Evolutionary conservation across 2,113 vertebrate genomes (phyloP).

Genomic region (Catharus fuscescens): DNA sequence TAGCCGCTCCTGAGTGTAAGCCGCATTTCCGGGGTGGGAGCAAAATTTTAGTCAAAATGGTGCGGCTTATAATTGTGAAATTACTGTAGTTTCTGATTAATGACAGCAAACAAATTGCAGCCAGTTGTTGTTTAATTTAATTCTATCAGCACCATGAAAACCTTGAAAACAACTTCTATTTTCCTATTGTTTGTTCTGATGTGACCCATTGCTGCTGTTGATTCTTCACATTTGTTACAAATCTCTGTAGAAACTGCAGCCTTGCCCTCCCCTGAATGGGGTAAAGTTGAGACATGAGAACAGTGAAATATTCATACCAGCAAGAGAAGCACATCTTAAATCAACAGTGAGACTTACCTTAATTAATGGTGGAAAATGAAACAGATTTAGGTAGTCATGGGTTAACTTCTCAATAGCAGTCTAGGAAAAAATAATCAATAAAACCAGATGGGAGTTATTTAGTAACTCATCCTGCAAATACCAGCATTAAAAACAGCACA

Average conservation of each 20-base stretch:
- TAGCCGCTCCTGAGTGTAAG: too few species aligned
- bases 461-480: neutral
- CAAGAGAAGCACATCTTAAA: neutral
- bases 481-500: neutral
- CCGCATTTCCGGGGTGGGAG: too few species aligned
- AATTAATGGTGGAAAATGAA: slow-evolving; percentile 94
- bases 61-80: too few species aligned
- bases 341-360: slow-evolving; percentile 80
- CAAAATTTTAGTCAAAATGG: too few species aligned
- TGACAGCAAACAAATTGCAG: neutral
- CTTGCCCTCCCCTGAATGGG: rapidly evolving
- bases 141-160: neutral
- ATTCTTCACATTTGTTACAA: neutral
- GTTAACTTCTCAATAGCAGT: slow-evolving; percentile 93
- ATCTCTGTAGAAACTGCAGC: neutral
- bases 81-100: neutral
- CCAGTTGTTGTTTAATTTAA: neutral
- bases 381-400: slow-evolving; percentile 91
- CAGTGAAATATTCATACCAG: neutral
- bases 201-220: neutral
- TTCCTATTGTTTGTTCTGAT: neutral
- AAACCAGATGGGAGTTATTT: slow-evolving; percentile 36
- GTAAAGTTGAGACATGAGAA: neutral
- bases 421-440: slow-evolving; percentile 72
- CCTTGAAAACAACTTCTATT: slow-evolving; percentile 52